These are phyloP conservation scores for Spisula solida DNA, from an alignment of 2,888 invertebrate genomes.

Conservation along the genomic window DNA sequence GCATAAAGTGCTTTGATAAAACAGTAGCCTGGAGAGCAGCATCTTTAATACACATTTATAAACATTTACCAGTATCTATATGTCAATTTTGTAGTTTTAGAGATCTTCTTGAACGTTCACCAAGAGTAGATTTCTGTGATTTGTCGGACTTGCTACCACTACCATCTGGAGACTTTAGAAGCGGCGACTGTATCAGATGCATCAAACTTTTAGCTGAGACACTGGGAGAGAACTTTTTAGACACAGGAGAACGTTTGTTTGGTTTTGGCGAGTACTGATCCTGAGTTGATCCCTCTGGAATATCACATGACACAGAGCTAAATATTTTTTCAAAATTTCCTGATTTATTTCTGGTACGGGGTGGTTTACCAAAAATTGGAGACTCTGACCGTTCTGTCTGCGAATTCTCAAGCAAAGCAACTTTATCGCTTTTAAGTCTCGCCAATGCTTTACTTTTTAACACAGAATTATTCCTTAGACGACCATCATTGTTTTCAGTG, in stretches of 20 bases:
- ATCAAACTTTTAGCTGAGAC: conserved; percentile 80
- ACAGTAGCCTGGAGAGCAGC: too few relatives aligned
- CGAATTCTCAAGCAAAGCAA: conserved; percentile 30
- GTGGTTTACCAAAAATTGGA: conserved; percentile 55
- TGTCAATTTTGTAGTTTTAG: conserved; percentile 69
- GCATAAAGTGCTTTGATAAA: too few relatives aligned
- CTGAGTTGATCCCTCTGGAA: neutral
- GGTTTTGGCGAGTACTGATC: conserved; percentile 12
- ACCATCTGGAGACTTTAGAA: conserved; percentile 67
- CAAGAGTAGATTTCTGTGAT: conserved; percentile 48
- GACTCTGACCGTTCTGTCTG: conserved; percentile 59
- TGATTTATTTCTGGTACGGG: neutral
- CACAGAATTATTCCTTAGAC: conserved; percentile 15
- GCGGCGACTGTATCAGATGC: conserved; percentile 81
- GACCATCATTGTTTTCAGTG: neutral
- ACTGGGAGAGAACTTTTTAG: conserved; percentile 78
- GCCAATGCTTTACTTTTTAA: conserved; percentile 49
- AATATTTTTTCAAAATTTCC: neutral
- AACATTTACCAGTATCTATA: neutral
- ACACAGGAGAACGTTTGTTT: conserved; percentile 51
- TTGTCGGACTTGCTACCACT: conserved; percentile 31
- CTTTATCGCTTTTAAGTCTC: conserved; percentile 41
- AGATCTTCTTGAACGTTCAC: conserved; percentile 70
- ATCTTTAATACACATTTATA: too few relatives aligned
- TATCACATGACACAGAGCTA: neutral